Base-by-base conservation (phyloP, 2,113 vertebrate genomes). In the Corythaixoides concolor region DNA sequence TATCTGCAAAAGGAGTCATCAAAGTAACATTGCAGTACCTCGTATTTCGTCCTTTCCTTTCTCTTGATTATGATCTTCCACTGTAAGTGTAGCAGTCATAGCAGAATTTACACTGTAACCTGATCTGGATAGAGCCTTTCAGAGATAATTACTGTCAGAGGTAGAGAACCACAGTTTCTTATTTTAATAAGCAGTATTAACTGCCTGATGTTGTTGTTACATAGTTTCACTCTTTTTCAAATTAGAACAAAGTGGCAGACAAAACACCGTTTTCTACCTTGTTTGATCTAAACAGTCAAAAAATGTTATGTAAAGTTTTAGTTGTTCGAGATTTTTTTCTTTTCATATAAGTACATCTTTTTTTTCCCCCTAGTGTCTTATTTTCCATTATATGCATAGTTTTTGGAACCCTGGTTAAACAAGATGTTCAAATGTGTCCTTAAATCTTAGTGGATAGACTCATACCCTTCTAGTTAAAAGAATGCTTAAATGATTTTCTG, bases 341-440 rank as follows among this genome's bases (percentile, higher is more conserved):
- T 82, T 85, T 73, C 7, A 23, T 55, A 14, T 43, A 80, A 63
- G 3, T 2, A 28, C 39, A 4, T 3, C 2, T 66, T 73, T 18
- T 58, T 56, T 3, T 0, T n/a, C n/a, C 1, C 4, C 7, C 2
- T 2, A 16, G 9, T 35, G 9, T 45, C 17, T 79, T 63, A 22
- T 72, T 90, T 75, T 60, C 28, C 9, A 11, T 55, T 62, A 39
- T 19, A 73, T 24, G 5, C 12, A 12, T 52, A 32, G 8, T 28
- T 68, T 85, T 68, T 68, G 37, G 27, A 56, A 17, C 20, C 43
- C 14, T 11, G 0, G 11, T 74, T 74, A 73, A 69, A 22, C 12
- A 72, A 52, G 4, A 2, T 39, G 11, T 77, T 90, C 81, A 74
- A 85, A 85, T 3, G 0, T 10, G 3, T 35, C 4, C 13, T 84